Conservation (phyloP, 2,888 invertebrate species). For the Oxytorus armatus region DNA sequence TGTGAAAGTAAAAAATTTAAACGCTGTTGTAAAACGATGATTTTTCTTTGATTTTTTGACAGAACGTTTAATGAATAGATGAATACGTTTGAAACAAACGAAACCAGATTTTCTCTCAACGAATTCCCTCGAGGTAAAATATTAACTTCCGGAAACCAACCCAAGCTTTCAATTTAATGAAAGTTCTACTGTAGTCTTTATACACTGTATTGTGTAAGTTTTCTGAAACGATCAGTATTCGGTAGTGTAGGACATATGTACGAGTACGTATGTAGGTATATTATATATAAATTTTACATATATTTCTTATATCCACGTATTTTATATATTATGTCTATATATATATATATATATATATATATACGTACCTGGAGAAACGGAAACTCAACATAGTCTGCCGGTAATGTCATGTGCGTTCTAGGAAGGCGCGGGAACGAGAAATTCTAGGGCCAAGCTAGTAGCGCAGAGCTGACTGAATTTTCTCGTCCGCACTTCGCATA, state of each 20-base stretch:
- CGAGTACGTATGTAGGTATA: conserved; percentile 10
- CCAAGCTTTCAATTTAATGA: conserved; percentile 5
- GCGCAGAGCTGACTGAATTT: conserved; percentile 54
- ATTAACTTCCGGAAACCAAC: too few relatives aligned
- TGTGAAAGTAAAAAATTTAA: too few relatives aligned
- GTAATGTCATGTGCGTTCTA: conserved; percentile 48
- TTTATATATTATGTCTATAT: conserved; percentile 4
- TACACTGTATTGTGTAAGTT: conserved; percentile 10
- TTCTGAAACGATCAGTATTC: conserved; percentile 50
- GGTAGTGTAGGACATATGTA: conserved; percentile 25
- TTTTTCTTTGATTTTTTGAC: too few relatives aligned
- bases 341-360: not conserved
- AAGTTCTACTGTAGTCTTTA: conserved; percentile 33
- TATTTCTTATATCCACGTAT: not conserved
- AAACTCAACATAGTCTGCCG: conserved; percentile 21
- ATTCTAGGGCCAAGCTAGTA: conserved; percentile 33
- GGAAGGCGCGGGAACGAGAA: conserved; percentile 40
- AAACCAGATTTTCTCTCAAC: too few relatives aligned
- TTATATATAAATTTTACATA: conserved; percentile 24
- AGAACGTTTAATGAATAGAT: too few relatives aligned
- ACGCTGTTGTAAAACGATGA: too few relatives aligned
- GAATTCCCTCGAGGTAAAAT: too few relatives aligned
- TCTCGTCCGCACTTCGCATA: conserved; percentile 63
- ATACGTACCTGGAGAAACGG: conserved; percentile 8
- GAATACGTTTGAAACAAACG: too few relatives aligned